Evolutionary conservation across 92 coral and sea anemone genomes (phyloP).

Genomic region (Epizoanthus illoricatus): DNA sequence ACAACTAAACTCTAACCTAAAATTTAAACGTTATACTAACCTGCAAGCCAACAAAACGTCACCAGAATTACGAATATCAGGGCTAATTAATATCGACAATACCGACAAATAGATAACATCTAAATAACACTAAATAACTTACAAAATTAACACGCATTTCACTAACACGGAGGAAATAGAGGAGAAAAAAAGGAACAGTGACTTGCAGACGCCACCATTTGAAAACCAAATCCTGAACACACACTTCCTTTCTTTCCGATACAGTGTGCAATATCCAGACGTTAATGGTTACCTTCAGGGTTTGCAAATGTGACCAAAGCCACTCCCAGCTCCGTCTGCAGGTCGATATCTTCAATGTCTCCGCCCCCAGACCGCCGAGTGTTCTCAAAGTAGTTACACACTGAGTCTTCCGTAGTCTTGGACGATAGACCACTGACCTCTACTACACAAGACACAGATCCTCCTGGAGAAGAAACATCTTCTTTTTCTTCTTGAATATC

Average conservation of each 20-base stretch:
- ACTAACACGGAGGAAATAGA: too few relatives aligned
- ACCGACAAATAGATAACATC: too few relatives aligned
- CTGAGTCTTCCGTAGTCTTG: slow-evolving; percentile 59
- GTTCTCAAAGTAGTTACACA: slow-evolving; percentile 75
- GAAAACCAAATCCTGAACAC: neutral
- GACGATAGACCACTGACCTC: slow-evolving; percentile 63
- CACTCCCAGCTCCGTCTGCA: slow-evolving; percentile 21
- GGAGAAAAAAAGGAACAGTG: too few relatives aligned
- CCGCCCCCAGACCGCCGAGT: slow-evolving; percentile 85
- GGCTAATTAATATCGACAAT: too few relatives aligned
- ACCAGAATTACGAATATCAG: neutral
- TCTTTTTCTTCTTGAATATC: neutral
- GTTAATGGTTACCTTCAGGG: slow-evolving; percentile 50
- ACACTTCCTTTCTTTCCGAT: neutral
- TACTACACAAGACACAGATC: slow-evolving; percentile 8
- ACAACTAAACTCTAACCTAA: neutral
- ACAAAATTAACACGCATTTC: too few relatives aligned
- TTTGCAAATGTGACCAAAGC: slow-evolving; percentile 67
- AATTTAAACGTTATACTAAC: too few relatives aligned
- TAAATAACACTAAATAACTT: too few relatives aligned
- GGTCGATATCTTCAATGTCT: slow-evolving; percentile 54
- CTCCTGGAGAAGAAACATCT: neutral
- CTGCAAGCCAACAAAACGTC: too few relatives aligned
- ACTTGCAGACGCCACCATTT: too few relatives aligned
- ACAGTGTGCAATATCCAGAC: neutral